These are phyloP conservation scores for Phyllotis vaccarum DNA, from an alignment of 2,797 vertebrate species.

Conservation along the genomic window DNA sequence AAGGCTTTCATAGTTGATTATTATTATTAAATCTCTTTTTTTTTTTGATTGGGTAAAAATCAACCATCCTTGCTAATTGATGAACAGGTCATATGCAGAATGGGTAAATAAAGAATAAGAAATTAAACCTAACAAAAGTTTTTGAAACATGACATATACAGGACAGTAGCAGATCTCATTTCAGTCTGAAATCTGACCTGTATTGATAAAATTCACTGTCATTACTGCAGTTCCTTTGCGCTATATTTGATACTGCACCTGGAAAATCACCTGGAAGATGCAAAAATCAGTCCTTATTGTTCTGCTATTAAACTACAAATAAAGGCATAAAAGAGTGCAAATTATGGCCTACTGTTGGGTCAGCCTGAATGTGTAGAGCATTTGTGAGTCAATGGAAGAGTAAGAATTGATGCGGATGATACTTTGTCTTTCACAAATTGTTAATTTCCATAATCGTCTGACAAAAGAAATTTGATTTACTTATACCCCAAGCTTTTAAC, in stretches of 20 bases:
- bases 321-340: constrained; percentile 23
- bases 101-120: neutral
- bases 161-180: neutral
- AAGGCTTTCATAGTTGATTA: neutral
- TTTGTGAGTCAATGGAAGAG: neutral
- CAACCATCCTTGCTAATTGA: neutral
- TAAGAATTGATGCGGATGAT: neutral
- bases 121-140: neutral
- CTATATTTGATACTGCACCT: constrained; percentile 1
- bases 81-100: neutral
- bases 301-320: neutral
- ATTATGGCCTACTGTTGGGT: neutral
- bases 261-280: neutral
- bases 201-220: neutral
- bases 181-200: neutral
- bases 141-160: neutral
- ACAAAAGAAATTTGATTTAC: constrained; percentile 11
- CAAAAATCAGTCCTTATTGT: constrained; percentile 40
- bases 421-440: constrained; percentile 16
- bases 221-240: constrained; percentile 11
- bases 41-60: constrained; percentile 15
- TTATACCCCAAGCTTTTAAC: neutral
- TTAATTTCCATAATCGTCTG: constrained; percentile 6
- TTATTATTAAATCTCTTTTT: neutral
- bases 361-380: neutral